Evolutionary conservation across 2,888 invertebrate species (phyloP), one percentile per base, ranked within the genome.

Genomic region (Exephanes ischioxanthus): DNA sequence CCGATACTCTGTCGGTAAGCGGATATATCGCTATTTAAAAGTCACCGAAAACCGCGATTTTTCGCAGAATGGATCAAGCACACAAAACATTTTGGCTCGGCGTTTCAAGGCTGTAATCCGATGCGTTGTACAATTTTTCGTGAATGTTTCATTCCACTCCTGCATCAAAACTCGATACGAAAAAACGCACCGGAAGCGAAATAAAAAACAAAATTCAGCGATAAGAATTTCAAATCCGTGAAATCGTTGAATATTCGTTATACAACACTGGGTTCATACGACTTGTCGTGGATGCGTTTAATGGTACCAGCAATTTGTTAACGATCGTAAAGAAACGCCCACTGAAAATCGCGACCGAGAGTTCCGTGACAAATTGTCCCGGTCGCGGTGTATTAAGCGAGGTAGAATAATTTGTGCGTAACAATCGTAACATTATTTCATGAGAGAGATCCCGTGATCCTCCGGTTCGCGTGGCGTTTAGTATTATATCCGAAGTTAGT

Each of bases 361-460:
- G 6, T 63, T 2, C n/a, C 16, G 63, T n/a, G 63, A 63, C 33
- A 5, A 73, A 61, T 61, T 58, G 14, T 16, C 5, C 30, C 33
- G 30, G 26, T 37, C 22, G 9, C 68, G 33, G 4, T 67, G 37
- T 48, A n/a, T 19, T 19, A 3, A 14, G 48, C n/a, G 16, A 41
- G 22, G 19, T 14, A 26, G 41, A 45, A 61, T 73, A 22, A 73
- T 73, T n/a, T 58, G 19, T 3, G 16, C 9, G 22, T 3, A 14
- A 58, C 22, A 61, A 73, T 58, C 45, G 72, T 58, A 58, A 37
- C 45, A 45, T 73, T 73, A 73, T 58, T 22, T 61, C 41, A 61
- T 41, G 7, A 2, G 22, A 14, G 33, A 41, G 14, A 14, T 58
- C n/a, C 41, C 26, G 55, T 22, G 7, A 63, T 63, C n/a, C n/a